A percentile compares a stretch with the other conserved stretches of the same genome.
Evolutionary conservation across 2,797 vertebrate species (phyloP).

Genomic region (Notamacropus eugenii): DNA sequence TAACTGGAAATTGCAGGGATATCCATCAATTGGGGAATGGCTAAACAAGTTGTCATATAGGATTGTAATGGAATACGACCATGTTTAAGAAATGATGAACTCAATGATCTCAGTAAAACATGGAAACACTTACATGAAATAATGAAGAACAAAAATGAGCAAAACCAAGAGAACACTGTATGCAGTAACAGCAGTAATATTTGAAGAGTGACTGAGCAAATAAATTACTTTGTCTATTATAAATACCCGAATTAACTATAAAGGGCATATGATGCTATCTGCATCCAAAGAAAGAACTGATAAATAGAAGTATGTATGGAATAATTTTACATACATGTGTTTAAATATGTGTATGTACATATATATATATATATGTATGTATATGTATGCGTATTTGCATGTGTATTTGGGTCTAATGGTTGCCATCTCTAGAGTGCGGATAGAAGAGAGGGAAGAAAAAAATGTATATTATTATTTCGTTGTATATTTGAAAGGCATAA

Average conservation of each 20-base stretch:
- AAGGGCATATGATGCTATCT: neutral
- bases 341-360: too few relatives aligned
- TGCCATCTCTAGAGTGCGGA: too few relatives aligned
- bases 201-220: neutral
- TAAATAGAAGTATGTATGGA: neutral
- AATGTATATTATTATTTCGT: neutral
- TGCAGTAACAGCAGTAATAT: neutral
- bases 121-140: neutral
- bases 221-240: neutral
- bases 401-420: too few relatives aligned
- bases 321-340: neutral
- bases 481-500: neutral
- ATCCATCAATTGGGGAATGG: neutral
- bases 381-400: too few relatives aligned
- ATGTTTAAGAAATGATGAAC: neutral
- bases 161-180: neutral
- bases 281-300: neutral
- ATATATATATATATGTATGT: too few relatives aligned
- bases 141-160: neutral
- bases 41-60: neutral
- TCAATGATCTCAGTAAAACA: neutral
- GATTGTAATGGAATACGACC: neutral
- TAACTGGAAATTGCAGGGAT: neutral
- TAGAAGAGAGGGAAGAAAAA: neutral
- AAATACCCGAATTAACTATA: neutral